Conservation (phyloP, 2,888 invertebrate genomes). For the Rhorus exstirpatorius region DNA sequence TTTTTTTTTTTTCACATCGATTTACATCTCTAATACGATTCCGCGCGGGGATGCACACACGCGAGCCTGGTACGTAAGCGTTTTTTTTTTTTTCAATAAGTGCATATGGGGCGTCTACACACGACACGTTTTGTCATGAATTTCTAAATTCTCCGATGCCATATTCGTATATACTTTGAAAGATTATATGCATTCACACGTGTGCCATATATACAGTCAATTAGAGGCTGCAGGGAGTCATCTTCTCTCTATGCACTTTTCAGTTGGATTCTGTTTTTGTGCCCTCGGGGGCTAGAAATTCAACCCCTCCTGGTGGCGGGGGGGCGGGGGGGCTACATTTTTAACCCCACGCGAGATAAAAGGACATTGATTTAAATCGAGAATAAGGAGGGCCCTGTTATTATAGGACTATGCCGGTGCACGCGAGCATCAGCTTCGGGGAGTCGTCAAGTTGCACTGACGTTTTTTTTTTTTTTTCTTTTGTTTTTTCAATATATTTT, state of each 20-base stretch:
- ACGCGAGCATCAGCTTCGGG: conserved; percentile 78
- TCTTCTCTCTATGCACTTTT: conserved; percentile 19
- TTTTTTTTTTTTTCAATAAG: conserved; percentile 47
- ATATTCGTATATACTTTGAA: neutral
- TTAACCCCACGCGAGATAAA: conserved; percentile 18
- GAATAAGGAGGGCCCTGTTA: conserved; percentile 77
- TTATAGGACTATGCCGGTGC: conserved; percentile 78
- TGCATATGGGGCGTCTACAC: neutral
- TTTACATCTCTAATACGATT: neutral
- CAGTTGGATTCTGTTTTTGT: neutral
- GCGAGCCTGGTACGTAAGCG: conserved; percentile 15
- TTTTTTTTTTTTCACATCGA: conserved; percentile 4
- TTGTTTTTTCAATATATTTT: neutral
- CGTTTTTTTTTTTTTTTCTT: conserved; percentile 38
- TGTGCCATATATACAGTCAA: conserved; percentile 20
- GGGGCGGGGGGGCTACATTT: neutral
- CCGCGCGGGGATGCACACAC: conserved; percentile 33
- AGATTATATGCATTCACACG: conserved; percentile 25
- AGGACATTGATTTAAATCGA: conserved; percentile 74
- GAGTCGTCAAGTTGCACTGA: conserved; percentile 69
- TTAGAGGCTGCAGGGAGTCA: conserved; percentile 18
- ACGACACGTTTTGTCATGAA: conserved; percentile 58
- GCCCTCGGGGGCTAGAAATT: conserved; percentile 2
- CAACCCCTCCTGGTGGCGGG: conserved; percentile 6
- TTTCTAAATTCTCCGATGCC: conserved; percentile 24